phyloP scores from a whole-genome alignment of 1,140 invertebrate genomes.

The Calliopsis andreniformis region DNA sequence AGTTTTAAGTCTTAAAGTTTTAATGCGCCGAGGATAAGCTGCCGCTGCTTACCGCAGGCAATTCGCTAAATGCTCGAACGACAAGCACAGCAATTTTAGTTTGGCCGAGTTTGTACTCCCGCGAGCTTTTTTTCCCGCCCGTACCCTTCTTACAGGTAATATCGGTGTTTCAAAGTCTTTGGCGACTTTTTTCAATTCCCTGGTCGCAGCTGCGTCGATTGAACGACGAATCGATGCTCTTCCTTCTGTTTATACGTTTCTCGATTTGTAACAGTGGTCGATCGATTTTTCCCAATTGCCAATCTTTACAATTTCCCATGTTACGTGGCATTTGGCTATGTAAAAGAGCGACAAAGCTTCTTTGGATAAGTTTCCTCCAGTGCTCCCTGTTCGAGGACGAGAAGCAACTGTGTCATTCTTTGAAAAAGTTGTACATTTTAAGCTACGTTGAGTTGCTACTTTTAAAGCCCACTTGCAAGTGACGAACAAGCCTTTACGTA shows the following conservation, averaged over 20 bases:
- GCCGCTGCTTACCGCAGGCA: conserved; percentile 58
- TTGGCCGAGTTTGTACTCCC: conserved; percentile 57
- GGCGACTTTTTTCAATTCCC: conserved; percentile 15
- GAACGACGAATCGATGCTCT: not conserved
- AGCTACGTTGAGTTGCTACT: too few relatives aligned
- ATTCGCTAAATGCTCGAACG: conserved; percentile 70
- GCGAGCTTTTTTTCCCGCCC: not conserved
- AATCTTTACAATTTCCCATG: too few relatives aligned
- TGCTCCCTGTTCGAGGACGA: too few relatives aligned
- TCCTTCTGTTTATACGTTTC: not conserved
- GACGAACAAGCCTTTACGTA: not conserved
- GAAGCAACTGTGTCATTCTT: not conserved
- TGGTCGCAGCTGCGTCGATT: conserved; percentile 1
- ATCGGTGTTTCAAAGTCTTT: conserved; percentile 17
- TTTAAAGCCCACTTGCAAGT: too few relatives aligned
- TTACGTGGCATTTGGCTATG: too few relatives aligned
- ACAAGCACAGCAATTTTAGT: conserved; percentile 66
- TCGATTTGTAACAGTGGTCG: not conserved
- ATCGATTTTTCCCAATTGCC: not conserved
- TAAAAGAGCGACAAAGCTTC: too few relatives aligned
- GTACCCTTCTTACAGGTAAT: conserved; percentile 1
- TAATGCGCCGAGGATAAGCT: conserved; percentile 65
- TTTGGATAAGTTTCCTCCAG: too few relatives aligned
- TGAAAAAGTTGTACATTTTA: not conserved
- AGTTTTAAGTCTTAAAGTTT: conserved; percentile 63